Evolutionary conservation across 2,888 invertebrate species (phyloP), one percentile per base, ranked within the genome.

Genomic region (Nomada ruficornis): DNA sequence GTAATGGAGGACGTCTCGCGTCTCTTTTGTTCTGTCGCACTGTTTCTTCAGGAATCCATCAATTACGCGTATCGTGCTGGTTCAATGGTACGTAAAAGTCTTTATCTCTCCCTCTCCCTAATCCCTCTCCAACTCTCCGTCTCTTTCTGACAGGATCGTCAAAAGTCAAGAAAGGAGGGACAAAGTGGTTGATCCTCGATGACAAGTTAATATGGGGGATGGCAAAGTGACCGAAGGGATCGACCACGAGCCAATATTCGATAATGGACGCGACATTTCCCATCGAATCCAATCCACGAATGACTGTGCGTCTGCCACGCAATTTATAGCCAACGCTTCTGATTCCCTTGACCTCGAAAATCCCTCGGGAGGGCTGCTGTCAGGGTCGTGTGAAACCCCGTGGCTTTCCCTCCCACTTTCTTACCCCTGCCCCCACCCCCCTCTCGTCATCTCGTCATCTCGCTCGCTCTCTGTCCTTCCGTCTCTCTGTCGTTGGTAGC

Each of bases 291-390:
- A 50, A 64, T 44, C 3, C 54, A 7, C n/a, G 44, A 54, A 23
- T 52, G 15, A 42, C 23, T 52, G 59, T n/a, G 52, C 60, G 70
- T 64, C 55, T 47, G 55, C 71, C 67, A 57, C 55, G n/a, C 44
- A 18, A 44, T 62, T 75, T 54, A 54, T 63, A 63, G 44, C 50
- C 50, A 72, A 72, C 44, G 77, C 78, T 77, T 68, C 75, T 36
- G 74, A 57, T 88, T 86, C 88, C 88, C 88, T 88, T 88, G 88
- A 88, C 88, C 88, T 88, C 88, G 84, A 88, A 88, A 88, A 85
- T 86, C 86, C 87, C 81, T 79, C 74, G 76, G 87, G 88, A 88
- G 65, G 60, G 57, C 70, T 47, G 73, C 79, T 82, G 84, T 86
- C 87, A 87, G 86, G 85, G 86, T 86, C 87, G 85, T 29, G 59